Percentiles rank a stretch among this genome's conserved stretches.
phyloP scores from a whole-genome alignment of 2,113 vertebrate species.

The Myrmecobius fasciatus region DNA sequence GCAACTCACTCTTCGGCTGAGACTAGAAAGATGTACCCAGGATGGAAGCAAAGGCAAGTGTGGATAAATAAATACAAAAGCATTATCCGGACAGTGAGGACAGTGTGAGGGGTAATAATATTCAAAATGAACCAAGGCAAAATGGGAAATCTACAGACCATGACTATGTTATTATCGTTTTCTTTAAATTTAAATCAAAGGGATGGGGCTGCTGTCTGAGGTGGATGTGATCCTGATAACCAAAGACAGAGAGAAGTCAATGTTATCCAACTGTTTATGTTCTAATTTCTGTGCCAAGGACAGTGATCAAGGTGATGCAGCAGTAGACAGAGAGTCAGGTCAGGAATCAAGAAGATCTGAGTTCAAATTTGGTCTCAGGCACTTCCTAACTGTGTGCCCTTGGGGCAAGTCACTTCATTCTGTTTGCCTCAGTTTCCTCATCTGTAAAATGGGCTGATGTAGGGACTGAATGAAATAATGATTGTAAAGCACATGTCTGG shows the following conservation, averaged over 20 bases:
- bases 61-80: neutral
- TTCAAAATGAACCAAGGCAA: neutral
- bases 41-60: neutral
- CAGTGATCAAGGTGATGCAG: neutral
- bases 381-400: neutral
- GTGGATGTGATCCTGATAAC: neutral
- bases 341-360: neutral
- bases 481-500: neutral
- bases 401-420: neutral
- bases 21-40: neutral
- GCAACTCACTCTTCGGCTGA: neutral
- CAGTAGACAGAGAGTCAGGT: neutral
- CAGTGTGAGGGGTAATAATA: too few relatives aligned
- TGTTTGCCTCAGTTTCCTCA: neutral
- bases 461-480: neutral
- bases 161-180: neutral
- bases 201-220: neutral
- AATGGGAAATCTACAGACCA: neutral
- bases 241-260: neutral
- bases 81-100: neutral
- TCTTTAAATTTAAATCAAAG: too few relatives aligned
- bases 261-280: neutral
- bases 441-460: neutral
- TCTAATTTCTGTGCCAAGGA: neutral
- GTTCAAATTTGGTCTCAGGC: neutral